These are phyloP conservation scores for Vulpes lagopus DNA, from an alignment of 2,113 vertebrate species.

Conservation along the genomic window DNA sequence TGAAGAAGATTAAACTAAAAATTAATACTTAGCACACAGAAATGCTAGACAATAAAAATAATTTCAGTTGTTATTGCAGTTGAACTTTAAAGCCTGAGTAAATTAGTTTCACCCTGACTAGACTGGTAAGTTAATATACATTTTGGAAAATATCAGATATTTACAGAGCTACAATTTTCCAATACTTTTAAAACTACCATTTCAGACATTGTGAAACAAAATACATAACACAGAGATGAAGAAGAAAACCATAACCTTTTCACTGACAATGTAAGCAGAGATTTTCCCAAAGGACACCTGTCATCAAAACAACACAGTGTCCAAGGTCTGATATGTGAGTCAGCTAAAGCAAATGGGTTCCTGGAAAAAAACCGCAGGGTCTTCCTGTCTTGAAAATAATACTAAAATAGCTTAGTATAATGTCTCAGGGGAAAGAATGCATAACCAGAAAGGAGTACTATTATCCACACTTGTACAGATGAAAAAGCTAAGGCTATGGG, in stretches of 20 bases:
- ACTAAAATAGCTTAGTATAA: slow-evolving; percentile 31
- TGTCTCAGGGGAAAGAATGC: background rate
- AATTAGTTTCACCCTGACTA: background rate
- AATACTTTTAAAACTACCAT: background rate
- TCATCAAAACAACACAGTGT: slow-evolving; percentile 32
- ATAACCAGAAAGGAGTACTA: background rate
- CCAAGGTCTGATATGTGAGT: slow-evolving; percentile 9
- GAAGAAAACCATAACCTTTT: slow-evolving; percentile 44
- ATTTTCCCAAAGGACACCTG: slow-evolving; percentile 38
- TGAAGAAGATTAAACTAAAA: slow-evolving; percentile 12
- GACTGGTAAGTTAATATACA: background rate
- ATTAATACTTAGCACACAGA: background rate
- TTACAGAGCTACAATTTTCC: background rate
- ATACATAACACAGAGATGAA: background rate
- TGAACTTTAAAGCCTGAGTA: background rate
- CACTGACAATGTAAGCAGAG: background rate
- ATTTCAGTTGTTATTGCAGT: background rate
- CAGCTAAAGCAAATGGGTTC: slow-evolving; percentile 25
- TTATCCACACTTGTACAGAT: background rate
- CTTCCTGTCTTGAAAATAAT: slow-evolving; percentile 55
- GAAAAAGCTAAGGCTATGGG: background rate
- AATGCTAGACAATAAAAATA: slow-evolving; percentile 17
- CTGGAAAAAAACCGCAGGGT: slow-evolving; percentile 37
- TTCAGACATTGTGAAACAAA: slow-evolving; percentile 55
- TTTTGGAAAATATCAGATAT: background rate